phyloP scores from a whole-genome alignment of 2,888 invertebrate genomes.

The Stenotaenia linearis region DNA sequence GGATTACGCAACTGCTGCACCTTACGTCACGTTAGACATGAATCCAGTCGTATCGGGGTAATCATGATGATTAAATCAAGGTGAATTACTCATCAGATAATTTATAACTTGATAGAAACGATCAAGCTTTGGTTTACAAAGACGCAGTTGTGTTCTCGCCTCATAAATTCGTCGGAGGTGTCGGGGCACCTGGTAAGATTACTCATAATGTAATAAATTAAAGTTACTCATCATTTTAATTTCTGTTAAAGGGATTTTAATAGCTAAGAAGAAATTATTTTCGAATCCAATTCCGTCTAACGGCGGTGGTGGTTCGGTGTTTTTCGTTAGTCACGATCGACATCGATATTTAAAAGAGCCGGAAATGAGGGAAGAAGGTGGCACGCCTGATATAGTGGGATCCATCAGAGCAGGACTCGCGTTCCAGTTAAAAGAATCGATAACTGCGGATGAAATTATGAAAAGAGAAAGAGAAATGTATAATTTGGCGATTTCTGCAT shows the following conservation, averaged over 20 bases:
- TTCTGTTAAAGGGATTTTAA: neutral
- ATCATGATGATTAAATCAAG: neutral
- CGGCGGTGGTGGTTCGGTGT: conserved; percentile 54
- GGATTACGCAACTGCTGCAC: conserved; percentile 81
- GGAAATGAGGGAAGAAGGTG: conserved; percentile 63
- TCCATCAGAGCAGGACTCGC: conserved; percentile 77
- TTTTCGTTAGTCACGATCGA: conserved; percentile 50
- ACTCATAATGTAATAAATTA: too few species aligned
- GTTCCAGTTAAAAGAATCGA: conserved; percentile 75
- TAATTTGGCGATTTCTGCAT: conserved; percentile 36
- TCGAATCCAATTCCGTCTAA: conserved; percentile 52
- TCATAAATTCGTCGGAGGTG: conserved; percentile 85
- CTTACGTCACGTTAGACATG: conserved; percentile 73
- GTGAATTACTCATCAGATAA: neutral
- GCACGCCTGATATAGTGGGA: conserved; percentile 71
- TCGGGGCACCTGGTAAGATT: conserved; percentile 66
- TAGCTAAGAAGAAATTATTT: conserved; percentile 59
- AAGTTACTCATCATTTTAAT: too few species aligned
- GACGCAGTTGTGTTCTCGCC: conserved; percentile 85
- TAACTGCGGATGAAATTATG: conserved; percentile 66
- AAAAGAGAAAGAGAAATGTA: conserved; percentile 48
- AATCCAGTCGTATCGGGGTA: conserved; percentile 69
- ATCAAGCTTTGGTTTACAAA: conserved; percentile 65
- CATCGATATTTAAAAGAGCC: conserved; percentile 54
- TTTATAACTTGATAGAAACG: conserved; percentile 40